Conservation (phyloP, 2,888 invertebrate species). For the Vesta saturnalis region DNA sequence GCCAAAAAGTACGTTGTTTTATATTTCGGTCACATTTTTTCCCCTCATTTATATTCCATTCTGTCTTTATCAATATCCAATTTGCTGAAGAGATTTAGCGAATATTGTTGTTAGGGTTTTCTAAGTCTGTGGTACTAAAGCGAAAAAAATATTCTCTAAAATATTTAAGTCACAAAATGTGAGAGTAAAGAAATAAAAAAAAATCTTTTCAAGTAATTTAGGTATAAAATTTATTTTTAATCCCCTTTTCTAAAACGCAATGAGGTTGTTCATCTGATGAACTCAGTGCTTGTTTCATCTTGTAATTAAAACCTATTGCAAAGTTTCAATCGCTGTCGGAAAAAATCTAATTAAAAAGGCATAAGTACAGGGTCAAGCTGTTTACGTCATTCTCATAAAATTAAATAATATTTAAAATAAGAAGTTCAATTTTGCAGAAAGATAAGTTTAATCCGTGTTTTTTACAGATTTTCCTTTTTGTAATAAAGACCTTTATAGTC, state of each 20-base stretch:
- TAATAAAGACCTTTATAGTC: slow-evolving; percentile 38
- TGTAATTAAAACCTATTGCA: slow-evolving; percentile 20
- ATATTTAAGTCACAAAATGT: neutral
- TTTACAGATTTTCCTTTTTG: slow-evolving; percentile 36
- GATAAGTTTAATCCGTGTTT: slow-evolving; percentile 35
- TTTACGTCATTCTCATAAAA: slow-evolving; percentile 1
- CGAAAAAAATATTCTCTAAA: neutral
- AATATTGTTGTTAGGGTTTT: slow-evolving; percentile 3
- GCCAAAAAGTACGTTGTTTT: slow-evolving; percentile 9
- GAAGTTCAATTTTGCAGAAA: slow-evolving; percentile 20
- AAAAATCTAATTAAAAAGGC: slow-evolving; percentile 39
- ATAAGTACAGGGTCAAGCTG: slow-evolving; percentile 29
- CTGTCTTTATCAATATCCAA: slow-evolving; percentile 25
- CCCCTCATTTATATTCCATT: slow-evolving; percentile 22
- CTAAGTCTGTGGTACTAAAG: neutral
- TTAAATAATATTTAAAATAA: neutral
- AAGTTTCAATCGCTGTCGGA: slow-evolving; percentile 24
- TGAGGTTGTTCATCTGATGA: neutral
- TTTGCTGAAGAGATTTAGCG: slow-evolving; percentile 12
- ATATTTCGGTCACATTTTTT: slow-evolving; percentile 24
- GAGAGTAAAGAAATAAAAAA: neutral
- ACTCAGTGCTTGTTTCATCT: neutral
- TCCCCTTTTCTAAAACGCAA: neutral
- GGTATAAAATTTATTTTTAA: neutral
- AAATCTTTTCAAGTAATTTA: neutral